Evolutionary conservation across 2,797 vertebrate species (phyloP).

Genomic region (Typhlichthys eigenmanni): DNA sequence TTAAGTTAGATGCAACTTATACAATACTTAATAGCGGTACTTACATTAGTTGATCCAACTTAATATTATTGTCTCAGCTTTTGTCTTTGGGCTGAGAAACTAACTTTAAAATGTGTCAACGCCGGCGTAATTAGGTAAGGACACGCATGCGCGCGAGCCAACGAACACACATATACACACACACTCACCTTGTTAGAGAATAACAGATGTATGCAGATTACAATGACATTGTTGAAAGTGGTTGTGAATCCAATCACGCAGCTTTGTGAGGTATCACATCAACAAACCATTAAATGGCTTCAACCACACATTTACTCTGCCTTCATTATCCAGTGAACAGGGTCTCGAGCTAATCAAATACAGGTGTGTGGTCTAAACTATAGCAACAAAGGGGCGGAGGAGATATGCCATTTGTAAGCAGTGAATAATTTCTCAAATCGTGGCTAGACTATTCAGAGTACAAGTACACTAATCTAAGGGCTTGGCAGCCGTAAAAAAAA

Average conservation of each 20-base stretch:
- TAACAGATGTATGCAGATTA: slow-evolving; percentile 14
- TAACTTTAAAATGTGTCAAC: neutral
- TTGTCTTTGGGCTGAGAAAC: neutral
- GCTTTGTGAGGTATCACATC: neutral
- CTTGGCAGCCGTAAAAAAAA: slow-evolving; percentile 2
- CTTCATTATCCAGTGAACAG: slow-evolving; percentile 18
- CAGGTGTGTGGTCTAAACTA: slow-evolving; percentile 1
- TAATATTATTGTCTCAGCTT: neutral
- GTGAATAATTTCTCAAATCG: slow-evolving; percentile 3
- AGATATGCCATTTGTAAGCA: slow-evolving; percentile 8
- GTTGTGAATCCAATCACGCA: slow-evolving; percentile 11
- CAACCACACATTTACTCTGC: slow-evolving; percentile 10
- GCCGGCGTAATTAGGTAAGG: neutral
- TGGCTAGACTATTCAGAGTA: neutral
- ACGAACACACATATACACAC: neutral
- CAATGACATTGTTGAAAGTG: slow-evolving; percentile 5
- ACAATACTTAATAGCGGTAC: neutral
- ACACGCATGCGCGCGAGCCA: neutral
- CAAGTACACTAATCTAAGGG: slow-evolving; percentile 9
- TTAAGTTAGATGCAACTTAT: too few relatives aligned
- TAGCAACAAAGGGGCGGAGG: neutral
- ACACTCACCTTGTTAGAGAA: slow-evolving; percentile 7
- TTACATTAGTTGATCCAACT: neutral
- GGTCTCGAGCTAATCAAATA: slow-evolving; percentile 4
- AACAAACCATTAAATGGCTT: slow-evolving; percentile 12